Base-by-base conservation (phyloP, 2,888 invertebrate genomes). In the Leucophenga maculata region DNA sequence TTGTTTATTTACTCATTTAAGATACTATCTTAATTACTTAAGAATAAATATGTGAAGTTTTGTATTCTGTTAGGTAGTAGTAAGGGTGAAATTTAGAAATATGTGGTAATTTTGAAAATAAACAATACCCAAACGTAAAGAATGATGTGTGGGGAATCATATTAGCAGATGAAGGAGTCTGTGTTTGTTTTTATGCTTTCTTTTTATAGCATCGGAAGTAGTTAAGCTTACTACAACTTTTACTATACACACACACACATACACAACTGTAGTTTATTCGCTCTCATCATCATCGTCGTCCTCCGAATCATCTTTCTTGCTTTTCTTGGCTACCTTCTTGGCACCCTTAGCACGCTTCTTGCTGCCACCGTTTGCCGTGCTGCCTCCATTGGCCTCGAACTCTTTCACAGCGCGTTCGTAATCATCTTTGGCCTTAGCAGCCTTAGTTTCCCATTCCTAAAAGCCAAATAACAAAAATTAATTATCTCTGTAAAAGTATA, bases 391-490 rank as follows among this genome's bases (percentile, higher is more conserved):
- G 16, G 93, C 94, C 87, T 94, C 94, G 89, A 95, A 99, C 83
- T 95, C 97, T 85, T 94, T 94, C 92, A 98, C 94, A 65, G 94
- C 95, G 84, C 92, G 93, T 72, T 93, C 92, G 87, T 98, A 98
- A 73, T 95, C 94, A 86, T 95, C 95, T 89, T 97, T 98, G 11
- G 94, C 94, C 87, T 94, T 93, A 4, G 92, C 93, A 1, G 96
- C 96, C 88, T 96, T 95, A 73, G 93, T 93, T 80, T 98, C 98
- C 95, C 96, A 98, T 89, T 95, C 94, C 95, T 95, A 22, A 8
- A 54, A 65, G 59, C 16, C 18, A 22, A 13, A n/a, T 16, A 18
- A 46, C 46, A 46, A 48, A 14, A 52, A 50, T 62, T 46, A 65
- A 26, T 9, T 60, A 22, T 67, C 16, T 62, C 16, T 62, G 62